Conservation (phyloP, 2,888 invertebrate genomes). For the Acanthacorydalis orientalis region DNA sequence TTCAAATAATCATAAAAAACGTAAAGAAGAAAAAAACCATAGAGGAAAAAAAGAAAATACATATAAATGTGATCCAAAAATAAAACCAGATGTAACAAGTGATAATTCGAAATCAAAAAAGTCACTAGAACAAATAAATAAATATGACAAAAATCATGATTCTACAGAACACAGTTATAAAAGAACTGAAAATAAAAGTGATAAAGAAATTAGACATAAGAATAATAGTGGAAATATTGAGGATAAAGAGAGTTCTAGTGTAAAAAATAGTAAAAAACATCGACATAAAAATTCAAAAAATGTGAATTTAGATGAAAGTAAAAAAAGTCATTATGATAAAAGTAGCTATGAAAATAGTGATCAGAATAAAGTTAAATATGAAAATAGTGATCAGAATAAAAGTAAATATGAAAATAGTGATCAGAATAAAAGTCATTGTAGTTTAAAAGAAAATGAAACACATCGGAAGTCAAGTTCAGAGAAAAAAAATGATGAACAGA, state of each 20-base stretch:
- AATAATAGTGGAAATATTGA: constrained; percentile 6
- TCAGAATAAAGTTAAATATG: constrained; percentile 11
- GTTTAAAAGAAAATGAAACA: constrained; percentile 10
- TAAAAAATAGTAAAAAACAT: constrained; percentile 9
- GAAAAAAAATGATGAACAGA: constrained; percentile 16
- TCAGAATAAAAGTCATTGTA: constrained; percentile 11
- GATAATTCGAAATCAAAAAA: constrained; percentile 9
- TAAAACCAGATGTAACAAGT: too few relatives aligned
- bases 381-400: constrained; percentile 7
- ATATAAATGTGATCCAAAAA: too few relatives aligned
- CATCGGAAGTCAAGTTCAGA: constrained; percentile 17
- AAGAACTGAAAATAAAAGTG: constrained; percentile 10
- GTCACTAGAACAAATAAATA: constrained; percentile 10
- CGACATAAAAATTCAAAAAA: constrained; percentile 12
- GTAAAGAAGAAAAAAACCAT: constrained; percentile 10
- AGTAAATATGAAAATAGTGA: constrained; percentile 7
- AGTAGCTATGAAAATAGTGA: too few relatives aligned
- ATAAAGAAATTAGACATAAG: constrained; percentile 8
- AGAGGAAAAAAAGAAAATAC: constrained; percentile 12
- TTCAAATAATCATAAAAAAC: constrained; percentile 3
- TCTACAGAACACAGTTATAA: too few relatives aligned
- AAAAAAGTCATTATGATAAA: constrained; percentile 9
- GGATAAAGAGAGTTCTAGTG: constrained; percentile 5
- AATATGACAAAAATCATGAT: constrained; percentile 7
- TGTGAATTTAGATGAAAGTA: constrained; percentile 1